These are phyloP conservation scores for Drosophila ustulata DNA, from an alignment of 2,888 invertebrate species.

Conservation along the genomic window DNA sequence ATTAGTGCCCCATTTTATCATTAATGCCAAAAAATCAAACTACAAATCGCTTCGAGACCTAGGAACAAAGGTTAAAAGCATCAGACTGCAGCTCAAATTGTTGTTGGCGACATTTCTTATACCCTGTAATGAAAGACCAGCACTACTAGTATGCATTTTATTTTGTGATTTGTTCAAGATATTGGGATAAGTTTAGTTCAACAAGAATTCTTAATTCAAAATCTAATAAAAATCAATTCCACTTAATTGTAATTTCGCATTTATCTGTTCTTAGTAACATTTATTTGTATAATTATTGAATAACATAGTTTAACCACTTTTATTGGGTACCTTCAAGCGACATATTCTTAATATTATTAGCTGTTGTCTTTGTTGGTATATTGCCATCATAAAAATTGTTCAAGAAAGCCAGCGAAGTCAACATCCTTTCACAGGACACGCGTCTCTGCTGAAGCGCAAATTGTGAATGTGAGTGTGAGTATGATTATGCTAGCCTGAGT, in stretches of 20 bases:
- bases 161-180: no score
- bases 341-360: neutral
- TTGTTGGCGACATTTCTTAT: slow-evolving; percentile 4
- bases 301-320: no score
- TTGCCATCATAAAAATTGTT: slow-evolving; percentile 46
- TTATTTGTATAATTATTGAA: no score
- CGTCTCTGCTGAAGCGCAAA: slow-evolving; percentile 18
- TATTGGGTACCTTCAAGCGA: neutral
- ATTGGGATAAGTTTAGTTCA: no score
- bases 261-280: no score
- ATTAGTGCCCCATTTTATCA: slow-evolving; percentile 61
- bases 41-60: slow-evolving; percentile 51
- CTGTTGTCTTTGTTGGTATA: slow-evolving; percentile 43
- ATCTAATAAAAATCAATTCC: no score
- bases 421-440: slow-evolving; percentile 53
- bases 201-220: no score
- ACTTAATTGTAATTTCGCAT: no score
- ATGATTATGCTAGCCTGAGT: slow-evolving; percentile 1
- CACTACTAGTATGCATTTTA: neutral
- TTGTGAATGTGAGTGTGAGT: slow-evolving; percentile 17
- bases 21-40: slow-evolving; percentile 71
- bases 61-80: slow-evolving; percentile 72
- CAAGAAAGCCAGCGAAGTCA: slow-evolving; percentile 48
- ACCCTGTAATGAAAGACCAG: slow-evolving; percentile 23
- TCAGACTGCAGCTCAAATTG: slow-evolving; percentile 29